These are phyloP conservation scores for Samia ricini DNA, from an alignment of 1,140 invertebrate genomes.

Conservation along the genomic window DNA sequence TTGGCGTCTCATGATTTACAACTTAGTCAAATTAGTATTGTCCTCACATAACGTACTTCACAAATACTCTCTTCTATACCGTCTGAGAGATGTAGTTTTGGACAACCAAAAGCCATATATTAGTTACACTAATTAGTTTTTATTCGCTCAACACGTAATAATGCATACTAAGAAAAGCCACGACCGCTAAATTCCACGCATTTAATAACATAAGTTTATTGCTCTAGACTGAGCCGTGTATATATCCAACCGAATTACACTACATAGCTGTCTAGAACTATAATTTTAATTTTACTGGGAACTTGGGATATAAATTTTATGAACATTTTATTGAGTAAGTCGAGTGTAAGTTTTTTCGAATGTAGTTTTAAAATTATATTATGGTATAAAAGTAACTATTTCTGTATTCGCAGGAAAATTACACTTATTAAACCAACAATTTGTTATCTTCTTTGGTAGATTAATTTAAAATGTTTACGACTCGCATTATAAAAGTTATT, in stretches of 20 bases:
- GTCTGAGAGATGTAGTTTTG: slow-evolving; percentile 10
- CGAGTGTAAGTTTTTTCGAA: too few relatives aligned
- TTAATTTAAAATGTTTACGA: too few relatives aligned
- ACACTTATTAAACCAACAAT: too few relatives aligned
- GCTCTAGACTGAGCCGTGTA: slow-evolving; percentile 1
- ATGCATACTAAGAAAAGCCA: slow-evolving; percentile 7
- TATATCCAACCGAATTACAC: background rate
- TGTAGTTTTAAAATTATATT: too few relatives aligned
- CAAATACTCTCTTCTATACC: too few relatives aligned
- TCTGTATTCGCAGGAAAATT: too few relatives aligned
- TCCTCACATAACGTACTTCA: slow-evolving; percentile 14
- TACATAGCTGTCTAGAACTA: slow-evolving; percentile 4
- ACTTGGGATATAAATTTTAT: slow-evolving; percentile 5
- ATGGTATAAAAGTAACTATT: too few relatives aligned
- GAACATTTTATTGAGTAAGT: background rate
- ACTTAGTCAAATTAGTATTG: slow-evolving; percentile 30
- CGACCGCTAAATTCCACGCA: slow-evolving; percentile 4
- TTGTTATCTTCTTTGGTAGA: too few relatives aligned
- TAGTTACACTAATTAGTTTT: slow-evolving; percentile 20
- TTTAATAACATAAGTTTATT: slow-evolving; percentile 13
- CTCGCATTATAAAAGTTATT: too few relatives aligned
- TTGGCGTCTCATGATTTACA: slow-evolving; percentile 41
- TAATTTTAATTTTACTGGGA: slow-evolving; percentile 8
- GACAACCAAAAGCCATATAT: slow-evolving; percentile 11
- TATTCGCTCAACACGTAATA: slow-evolving; percentile 9